These are phyloP conservation scores for Anhinga rufa DNA, from an alignment of 2,113 vertebrate genomes.

Conservation along the genomic window DNA sequence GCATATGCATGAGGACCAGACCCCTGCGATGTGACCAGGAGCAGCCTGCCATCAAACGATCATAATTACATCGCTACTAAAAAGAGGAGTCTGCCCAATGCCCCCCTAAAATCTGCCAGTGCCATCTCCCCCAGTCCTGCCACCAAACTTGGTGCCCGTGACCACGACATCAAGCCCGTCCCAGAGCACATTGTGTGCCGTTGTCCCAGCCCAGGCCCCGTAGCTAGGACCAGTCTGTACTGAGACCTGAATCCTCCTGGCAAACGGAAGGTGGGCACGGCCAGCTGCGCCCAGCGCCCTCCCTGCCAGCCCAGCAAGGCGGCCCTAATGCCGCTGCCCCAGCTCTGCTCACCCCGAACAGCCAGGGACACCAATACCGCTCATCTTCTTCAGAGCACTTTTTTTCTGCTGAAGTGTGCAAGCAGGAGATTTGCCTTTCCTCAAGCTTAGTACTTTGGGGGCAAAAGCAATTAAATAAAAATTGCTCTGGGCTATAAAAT, in stretches of 20 bases:
- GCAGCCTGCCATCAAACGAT: not conserved
- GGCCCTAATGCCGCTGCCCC: not conserved
- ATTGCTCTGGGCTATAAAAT: not conserved
- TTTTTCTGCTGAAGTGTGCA: not conserved
- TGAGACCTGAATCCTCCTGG: not conserved
- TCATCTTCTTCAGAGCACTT: not conserved
- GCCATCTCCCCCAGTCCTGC: not conserved
- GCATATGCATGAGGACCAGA: not conserved
- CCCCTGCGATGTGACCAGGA: accelerated
- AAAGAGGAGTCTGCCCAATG: accelerated
- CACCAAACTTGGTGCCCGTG: not conserved
- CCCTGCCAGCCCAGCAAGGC: not conserved
- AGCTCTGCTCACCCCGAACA: not conserved
- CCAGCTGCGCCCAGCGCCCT: not conserved
- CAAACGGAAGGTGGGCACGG: not conserved
- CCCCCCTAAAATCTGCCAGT: not conserved
- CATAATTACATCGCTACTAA: accelerated
- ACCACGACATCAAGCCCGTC: not conserved
- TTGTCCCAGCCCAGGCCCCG: accelerated
- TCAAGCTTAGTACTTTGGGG: not conserved
- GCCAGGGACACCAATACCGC: not conserved
- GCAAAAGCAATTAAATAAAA: not conserved
- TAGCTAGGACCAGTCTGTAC: not conserved
- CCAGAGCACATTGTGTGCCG: accelerated
- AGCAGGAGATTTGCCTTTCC: not conserved